Evolutionary conservation across 2,113 vertebrate species (phyloP), one percentile per base, ranked within the genome.

Genomic region (Gambusia holbrooki): DNA sequence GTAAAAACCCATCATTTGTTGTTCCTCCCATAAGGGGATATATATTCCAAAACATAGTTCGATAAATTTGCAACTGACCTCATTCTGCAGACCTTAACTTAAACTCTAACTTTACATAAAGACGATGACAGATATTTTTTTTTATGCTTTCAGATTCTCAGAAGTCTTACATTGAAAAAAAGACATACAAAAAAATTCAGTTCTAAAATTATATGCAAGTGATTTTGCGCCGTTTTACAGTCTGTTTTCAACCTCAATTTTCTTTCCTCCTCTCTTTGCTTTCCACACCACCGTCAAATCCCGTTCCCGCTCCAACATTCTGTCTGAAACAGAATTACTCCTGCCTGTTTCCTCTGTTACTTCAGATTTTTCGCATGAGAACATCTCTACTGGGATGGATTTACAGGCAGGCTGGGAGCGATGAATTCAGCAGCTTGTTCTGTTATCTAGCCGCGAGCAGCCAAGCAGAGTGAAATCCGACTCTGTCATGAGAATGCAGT

Each of bases 391-490:
- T 71, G 14, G 45, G 69, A 78, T 74, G 80, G 82, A 82, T 88
- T 84, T 83, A 84, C 84, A 73, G 51, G 45, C 82, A 65, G 77
- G 30, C 74, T 65, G 73, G 80, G 82, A 88, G 81, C 77, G 51
- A 71, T 86, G 87, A 79, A 84, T 83, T 77, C 76, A 74, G 35
- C 25, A 82, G 84, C 64, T 70, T 83, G 61, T 70, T 77, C 78
- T 85, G 71, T 87, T 80, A 82, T 87, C 84, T 58, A 73, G 74
- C 86, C 81, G 77, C 74, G 15, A 85, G 84, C 82, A 82, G 76
- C 78, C 79, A 76, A 85, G 88, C 69, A 83, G 78, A 88, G 87
- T 89, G 87, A 93, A 90, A 91, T 80, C 33, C 45, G 85, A 90
- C 51, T 80, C 81, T 28, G 74, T 37, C 25, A 37, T 68, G 70